phyloP scores from a whole-genome alignment of 1,140 invertebrate genomes.

The Ips typographus region DNA sequence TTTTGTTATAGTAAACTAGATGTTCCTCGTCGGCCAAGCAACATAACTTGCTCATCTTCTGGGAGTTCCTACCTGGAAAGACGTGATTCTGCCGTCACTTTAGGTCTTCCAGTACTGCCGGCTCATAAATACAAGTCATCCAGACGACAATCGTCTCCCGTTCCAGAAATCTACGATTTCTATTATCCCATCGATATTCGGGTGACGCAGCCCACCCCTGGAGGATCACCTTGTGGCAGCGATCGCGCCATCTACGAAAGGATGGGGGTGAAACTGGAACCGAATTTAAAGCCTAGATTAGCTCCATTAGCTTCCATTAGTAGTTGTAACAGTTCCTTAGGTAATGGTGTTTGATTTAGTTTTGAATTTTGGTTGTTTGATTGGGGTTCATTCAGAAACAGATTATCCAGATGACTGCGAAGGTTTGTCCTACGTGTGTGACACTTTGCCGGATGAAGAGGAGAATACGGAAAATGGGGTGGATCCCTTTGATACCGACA shows the following conservation, averaged over 20 bases:
- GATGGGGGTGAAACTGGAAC: slow-evolving; percentile 41
- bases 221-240: slow-evolving; percentile 77
- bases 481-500: slow-evolving; percentile 77
- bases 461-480: slow-evolving; percentile 76
- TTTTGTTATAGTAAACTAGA: slow-evolving; percentile 45
- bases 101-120: slow-evolving; percentile 59
- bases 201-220: slow-evolving; percentile 75
- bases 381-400: slow-evolving; percentile 52
- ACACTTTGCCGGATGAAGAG: slow-evolving; percentile 68
- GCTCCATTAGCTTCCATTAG: slow-evolving; percentile 78
- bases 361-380: slow-evolving; percentile 3
- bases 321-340: slow-evolving; percentile 68
- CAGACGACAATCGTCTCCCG: slow-evolving; percentile 53
- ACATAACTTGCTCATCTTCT: slow-evolving; percentile 78
- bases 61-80: slow-evolving; percentile 78
- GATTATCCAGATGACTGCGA: slow-evolving; percentile 65
- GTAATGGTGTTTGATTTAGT: slow-evolving; percentile 36
- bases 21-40: slow-evolving; percentile 66
- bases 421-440: slow-evolving; percentile 65
- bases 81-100: slow-evolving; percentile 71
- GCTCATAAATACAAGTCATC: slow-evolving; percentile 51
- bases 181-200: slow-evolving; percentile 75
- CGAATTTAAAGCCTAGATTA: slow-evolving; percentile 50
- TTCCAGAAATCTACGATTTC: slow-evolving; percentile 62
- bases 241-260: slow-evolving; percentile 54